Evolutionary conservation across 2,888 invertebrate species (phyloP), one percentile per base, ranked within the genome.

Genomic region (Cephonodes hylas): DNA sequence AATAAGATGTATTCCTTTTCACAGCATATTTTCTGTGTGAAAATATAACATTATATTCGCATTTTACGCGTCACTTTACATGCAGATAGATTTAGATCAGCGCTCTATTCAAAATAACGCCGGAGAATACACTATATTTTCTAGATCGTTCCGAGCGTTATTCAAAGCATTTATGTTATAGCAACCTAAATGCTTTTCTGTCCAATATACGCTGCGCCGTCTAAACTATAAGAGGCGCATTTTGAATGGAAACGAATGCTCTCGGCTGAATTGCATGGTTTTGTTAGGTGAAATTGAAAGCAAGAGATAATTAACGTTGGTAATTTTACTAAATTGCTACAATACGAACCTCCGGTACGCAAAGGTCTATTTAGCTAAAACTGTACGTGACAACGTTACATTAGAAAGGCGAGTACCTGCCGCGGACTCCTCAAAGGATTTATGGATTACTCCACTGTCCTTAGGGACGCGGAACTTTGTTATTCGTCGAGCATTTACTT

Each of bases 381-480:
- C 56, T 58, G 64, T 64, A 68, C 69, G 69, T 71, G 72, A 67
- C 73, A 62, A 63, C 69, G 66, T 67, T 66, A 72, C 75, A 76
- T 74, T 70, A 72, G 68, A 74, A 74, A 73, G 73, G 72, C 70
- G 77, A 76, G 75, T 73, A 70, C 67, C 66, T 63, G 70, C 67
- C 62, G 72, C 69, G 71, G 68, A 71, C 71, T 75, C 76, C 82
- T 79, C 66, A 69, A 77, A 78, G 85, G 85, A 60, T 60, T 85
- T 84, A 81, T 72, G 84, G 85, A 86, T 86, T 88, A 86, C 79
- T 75, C 77, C 76, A 78, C 76, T 80, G 83, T 84, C 84, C 82
- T 80, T 72, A 70, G 78, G 81, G 85, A 81, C 81, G 81, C 71
- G 70, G 75, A 87, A 88, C 80, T 87, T 87, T 74, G 72, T 72